A percentile compares a stretch with the other conserved stretches of the same genome.
phyloP scores from a whole-genome alignment of 2,797 vertebrate species.

The Sebastes kiyomatsui region DNA sequence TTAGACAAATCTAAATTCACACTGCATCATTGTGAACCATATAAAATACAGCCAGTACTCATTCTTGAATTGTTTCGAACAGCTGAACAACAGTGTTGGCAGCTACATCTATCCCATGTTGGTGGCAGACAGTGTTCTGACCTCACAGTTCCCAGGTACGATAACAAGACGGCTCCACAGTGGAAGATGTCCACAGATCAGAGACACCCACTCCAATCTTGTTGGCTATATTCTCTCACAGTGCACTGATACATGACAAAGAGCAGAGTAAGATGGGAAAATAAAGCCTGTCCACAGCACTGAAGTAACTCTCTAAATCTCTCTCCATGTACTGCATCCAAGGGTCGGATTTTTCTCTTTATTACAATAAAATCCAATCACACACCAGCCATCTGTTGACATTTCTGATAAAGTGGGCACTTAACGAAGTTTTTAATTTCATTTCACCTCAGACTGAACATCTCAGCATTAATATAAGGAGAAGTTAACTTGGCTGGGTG shows the following conservation, averaged over 20 bases:
- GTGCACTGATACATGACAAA: constrained; percentile 18
- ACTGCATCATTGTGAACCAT: background rate
- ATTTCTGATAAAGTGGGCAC: constrained; percentile 17
- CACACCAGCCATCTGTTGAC: constrained; percentile 11
- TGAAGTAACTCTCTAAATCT: constrained; percentile 13
- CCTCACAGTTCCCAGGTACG: background rate
- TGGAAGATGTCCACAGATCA: constrained; percentile 28
- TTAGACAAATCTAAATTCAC: background rate
- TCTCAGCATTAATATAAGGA: background rate
- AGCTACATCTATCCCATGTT: background rate
- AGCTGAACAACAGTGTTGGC: background rate
- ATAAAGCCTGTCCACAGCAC: background rate
- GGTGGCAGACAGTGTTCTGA: background rate
- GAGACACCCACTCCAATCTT: constrained; percentile 20
- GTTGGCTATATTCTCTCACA: constrained; percentile 11
- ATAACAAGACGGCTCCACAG: constrained; percentile 22
- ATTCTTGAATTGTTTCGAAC: background rate
- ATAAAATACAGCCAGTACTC: background rate
- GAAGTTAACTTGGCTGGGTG: background rate
- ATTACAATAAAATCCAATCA: constrained; percentile 24
- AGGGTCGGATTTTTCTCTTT: constrained; percentile 21
- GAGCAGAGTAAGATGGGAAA: constrained; percentile 3
- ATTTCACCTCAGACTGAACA: constrained; percentile 12
- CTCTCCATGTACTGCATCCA: background rate
- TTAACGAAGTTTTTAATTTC: constrained; percentile 21